phyloP scores from a whole-genome alignment of 92 coral and sea anemone genomes.

The Montipora capitata region DNA sequence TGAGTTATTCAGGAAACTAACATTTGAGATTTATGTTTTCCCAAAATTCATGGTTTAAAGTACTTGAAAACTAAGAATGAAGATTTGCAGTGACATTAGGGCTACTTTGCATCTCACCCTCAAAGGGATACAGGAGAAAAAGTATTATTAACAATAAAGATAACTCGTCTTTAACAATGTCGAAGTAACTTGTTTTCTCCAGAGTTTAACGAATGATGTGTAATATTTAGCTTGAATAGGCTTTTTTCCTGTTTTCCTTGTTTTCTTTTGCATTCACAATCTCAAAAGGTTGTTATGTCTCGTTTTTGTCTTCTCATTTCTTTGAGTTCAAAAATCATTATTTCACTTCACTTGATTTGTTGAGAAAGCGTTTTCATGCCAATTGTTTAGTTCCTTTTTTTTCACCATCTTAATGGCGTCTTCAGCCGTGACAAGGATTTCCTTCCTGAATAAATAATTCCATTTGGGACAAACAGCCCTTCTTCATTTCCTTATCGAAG shows the following conservation, averaged over 20 bases:
- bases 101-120: no score
- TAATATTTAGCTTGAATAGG: no score
- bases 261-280: not conserved
- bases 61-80: no score
- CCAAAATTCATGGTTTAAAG: no score
- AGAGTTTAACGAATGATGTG: not conserved
- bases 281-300: conserved; percentile 22
- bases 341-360: not conserved
- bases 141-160: no score
- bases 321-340: not conserved
- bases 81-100: no score
- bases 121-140: no score
- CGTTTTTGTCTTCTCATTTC: not conserved
- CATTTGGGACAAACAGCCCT: not conserved
- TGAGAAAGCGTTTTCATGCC: not conserved
- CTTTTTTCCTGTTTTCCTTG: not conserved
- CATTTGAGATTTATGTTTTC: no score
- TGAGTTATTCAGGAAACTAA: no score
- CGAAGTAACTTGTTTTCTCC: no score
- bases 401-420: not conserved
- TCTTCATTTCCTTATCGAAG: conserved; percentile 24
- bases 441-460: conserved; percentile 17
- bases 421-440: conserved; percentile 25
- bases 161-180: no score
- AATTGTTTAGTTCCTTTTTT: not conserved